These are phyloP conservation scores for Decapterus maruadsi DNA, from an alignment of 2,797 vertebrate species.

Conservation along the genomic window DNA sequence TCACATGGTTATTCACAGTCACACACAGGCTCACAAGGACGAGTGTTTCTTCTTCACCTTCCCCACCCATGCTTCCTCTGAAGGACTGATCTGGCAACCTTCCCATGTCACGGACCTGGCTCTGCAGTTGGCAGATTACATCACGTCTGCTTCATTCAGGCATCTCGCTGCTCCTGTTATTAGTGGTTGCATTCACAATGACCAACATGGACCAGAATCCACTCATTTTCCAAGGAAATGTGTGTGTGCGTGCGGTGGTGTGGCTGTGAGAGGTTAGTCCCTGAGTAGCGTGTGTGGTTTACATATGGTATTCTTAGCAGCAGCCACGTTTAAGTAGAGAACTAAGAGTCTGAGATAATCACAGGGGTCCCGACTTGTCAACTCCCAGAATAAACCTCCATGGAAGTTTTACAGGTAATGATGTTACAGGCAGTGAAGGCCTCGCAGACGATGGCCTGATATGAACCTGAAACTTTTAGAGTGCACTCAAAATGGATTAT, in stretches of 20 bases:
- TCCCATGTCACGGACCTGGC: constrained; percentile 5
- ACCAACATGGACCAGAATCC: constrained; percentile 14
- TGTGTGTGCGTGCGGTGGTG: not conserved
- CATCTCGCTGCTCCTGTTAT: constrained; percentile 26
- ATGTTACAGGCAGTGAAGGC: constrained; percentile 8
- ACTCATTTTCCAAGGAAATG: constrained; percentile 14
- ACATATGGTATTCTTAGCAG: constrained; percentile 60
- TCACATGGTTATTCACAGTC: not conserved
- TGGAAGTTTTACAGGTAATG: not conserved
- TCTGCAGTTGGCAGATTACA: constrained; percentile 13
- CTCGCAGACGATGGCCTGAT: constrained; percentile 11
- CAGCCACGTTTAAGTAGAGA: constrained; percentile 52
- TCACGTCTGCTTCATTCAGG: constrained; percentile 27
- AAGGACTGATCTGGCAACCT: not conserved
- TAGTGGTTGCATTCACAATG: constrained; percentile 8
- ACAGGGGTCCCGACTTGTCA: constrained; percentile 33
- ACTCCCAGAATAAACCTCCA: constrained; percentile 42
- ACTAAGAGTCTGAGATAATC: constrained; percentile 48
- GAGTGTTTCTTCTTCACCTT: not conserved
- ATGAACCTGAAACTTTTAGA: constrained; percentile 14
- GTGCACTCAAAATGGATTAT: not conserved
- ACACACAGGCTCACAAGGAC: not conserved
- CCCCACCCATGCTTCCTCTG: not conserved
- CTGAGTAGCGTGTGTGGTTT: constrained; percentile 14
- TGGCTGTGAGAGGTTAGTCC: constrained; percentile 24